Base-by-base conservation (phyloP, 1,140 invertebrate genomes). In the Thalassaphorura encarpata region DNA sequence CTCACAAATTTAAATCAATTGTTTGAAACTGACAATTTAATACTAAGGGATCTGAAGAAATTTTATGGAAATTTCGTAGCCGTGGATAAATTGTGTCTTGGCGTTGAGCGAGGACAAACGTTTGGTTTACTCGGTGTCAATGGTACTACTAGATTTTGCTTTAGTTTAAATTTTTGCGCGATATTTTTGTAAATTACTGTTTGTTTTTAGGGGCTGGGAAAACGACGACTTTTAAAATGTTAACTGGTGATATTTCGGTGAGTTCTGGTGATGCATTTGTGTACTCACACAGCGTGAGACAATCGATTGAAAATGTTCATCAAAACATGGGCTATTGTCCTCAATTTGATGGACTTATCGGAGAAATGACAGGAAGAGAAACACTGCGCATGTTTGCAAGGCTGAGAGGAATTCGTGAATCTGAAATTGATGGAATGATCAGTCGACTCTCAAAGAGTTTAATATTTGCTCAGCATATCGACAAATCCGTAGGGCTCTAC, bases 191-290 rank as follows among this genome's bases (percentile, higher is more conserved):
- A 6, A 8, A 6, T n/a, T 8, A 43, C 41, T 11, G 6, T n/a
- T 21, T 6, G 16, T 15, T 28, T 15, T 3, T 15, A 47, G 68
- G 68, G 18, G 85, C 86, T 23, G 82, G 80, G 1, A 85, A 89
- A 73, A 89, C 88, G 2, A 84, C 84, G 5, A 89, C 85, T 1
- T 92, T 92, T 67, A 84, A 84, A 69, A 90, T 92, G 84, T 70
- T 92, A 54, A 93, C 89, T 2, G 90, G 90, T 15, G 85, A 87
- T 67, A 74, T 80, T 41, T 62, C 70, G 31, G 69, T 80, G 6
- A 78, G 82, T 16, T 69, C 67, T 24, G 85, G 85, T 21, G 71
- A 74, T 66, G 79, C 80, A 51, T 74, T 63, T 62, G 66, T 81
- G 2, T 69, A 72, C 61, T 68, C 70, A 8, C 70, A 69, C 66